Percentiles rank a stretch among this genome's conserved stretches.
Evolutionary conservation across 2,113 vertebrate species (phyloP).

Genomic region (Sebastes schlegelii): DNA sequence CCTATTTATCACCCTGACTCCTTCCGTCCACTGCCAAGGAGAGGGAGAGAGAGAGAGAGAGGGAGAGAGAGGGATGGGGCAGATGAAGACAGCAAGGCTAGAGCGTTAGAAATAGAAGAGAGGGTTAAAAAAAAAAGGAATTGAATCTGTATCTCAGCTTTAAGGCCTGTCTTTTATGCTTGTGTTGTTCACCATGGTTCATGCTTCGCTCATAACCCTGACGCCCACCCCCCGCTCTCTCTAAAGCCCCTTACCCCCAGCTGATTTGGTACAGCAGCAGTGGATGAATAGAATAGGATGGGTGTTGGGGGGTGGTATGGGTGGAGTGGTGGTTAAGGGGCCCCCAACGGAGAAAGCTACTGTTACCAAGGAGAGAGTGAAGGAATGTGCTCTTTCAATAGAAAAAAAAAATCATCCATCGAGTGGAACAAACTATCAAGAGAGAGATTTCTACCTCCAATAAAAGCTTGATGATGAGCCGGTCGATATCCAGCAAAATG

Average conservation of each 20-base stretch:
- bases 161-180: slow-evolving; percentile 61
- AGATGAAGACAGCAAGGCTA: slow-evolving; percentile 62
- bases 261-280: slow-evolving; percentile 65
- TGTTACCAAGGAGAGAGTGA: slow-evolving; percentile 75
- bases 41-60: slow-evolving; percentile 41
- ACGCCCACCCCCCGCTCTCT: slow-evolving; percentile 38
- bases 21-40: slow-evolving; percentile 70
- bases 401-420: slow-evolving; percentile 52
- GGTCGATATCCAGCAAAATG: slow-evolving; percentile 72
- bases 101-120: slow-evolving; percentile 41
- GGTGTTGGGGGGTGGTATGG: slow-evolving; percentile 39
- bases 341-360: slow-evolving; percentile 71
- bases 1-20: slow-evolving; percentile 79
- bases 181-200: slow-evolving; percentile 49
- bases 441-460: slow-evolving; percentile 46
- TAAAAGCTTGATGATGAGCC: slow-evolving; percentile 59
- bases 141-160: slow-evolving; percentile 50
- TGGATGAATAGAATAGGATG: slow-evolving; percentile 65
- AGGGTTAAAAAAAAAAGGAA: slow-evolving; percentile 13
- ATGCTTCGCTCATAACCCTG: slow-evolving; percentile 44
- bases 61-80: slow-evolving; percentile 29
- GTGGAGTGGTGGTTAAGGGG: slow-evolving; percentile 50
- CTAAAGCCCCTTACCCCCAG: slow-evolving; percentile 53
- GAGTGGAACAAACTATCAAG: slow-evolving; percentile 56
- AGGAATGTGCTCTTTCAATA: slow-evolving; percentile 73